Conservation (phyloP, 2,113 vertebrate genomes). For the Hydrolagus affinis region DNA sequence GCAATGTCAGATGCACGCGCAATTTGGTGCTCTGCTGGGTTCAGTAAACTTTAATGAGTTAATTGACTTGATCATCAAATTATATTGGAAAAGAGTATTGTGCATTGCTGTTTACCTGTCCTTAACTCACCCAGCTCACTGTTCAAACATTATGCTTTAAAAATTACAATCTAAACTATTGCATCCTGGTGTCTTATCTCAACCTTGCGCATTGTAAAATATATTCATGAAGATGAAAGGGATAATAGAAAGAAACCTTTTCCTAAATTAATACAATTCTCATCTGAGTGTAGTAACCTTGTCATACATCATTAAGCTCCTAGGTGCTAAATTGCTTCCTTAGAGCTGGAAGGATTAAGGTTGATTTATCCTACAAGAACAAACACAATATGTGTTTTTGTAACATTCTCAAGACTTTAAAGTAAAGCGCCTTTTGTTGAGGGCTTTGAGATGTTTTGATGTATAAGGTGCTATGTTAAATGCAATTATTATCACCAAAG, state of each 20-base stretch:
- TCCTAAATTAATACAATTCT: neutral
- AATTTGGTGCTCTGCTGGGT: conserved; percentile 29
- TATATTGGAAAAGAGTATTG: conserved; percentile 27
- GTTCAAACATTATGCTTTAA: conserved; percentile 26
- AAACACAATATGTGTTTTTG: neutral
- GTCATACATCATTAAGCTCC: conserved; percentile 2
- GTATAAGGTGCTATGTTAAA: too few species aligned
- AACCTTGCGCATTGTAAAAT: conserved; percentile 15
- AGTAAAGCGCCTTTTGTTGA: too few species aligned
- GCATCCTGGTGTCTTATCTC: neutral
- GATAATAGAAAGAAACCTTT: neutral
- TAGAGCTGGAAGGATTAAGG: conserved; percentile 19
- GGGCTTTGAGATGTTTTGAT: too few species aligned
- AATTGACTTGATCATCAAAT: conserved; percentile 27
- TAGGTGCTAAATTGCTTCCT: conserved; percentile 21
- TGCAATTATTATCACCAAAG: neutral
- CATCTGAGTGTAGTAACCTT: neutral
- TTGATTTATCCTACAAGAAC: conserved; percentile 25
- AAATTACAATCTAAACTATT: conserved; percentile 18
- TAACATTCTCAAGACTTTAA: too few species aligned
- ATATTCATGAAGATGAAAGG: conserved; percentile 21
- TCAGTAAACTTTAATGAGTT: conserved; percentile 29
- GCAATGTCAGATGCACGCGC: conserved; percentile 9
- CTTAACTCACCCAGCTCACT: conserved; percentile 10
- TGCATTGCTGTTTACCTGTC: conserved; percentile 22